Evolutionary conservation across 2,888 invertebrate species (phyloP).

Genomic region (Pteria penguin): DNA sequence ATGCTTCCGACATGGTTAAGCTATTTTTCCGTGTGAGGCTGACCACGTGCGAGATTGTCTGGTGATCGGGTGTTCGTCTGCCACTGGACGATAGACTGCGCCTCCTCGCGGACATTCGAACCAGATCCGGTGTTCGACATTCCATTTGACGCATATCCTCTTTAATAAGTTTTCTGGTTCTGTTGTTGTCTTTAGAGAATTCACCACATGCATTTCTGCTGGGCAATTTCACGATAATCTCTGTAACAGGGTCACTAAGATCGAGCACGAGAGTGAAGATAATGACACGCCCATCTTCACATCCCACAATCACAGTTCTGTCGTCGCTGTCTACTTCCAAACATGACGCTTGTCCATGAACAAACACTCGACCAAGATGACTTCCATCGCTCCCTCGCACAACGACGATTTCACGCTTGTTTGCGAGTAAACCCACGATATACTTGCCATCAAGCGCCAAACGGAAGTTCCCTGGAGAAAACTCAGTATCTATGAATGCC

Average conservation of each 20-base stretch:
- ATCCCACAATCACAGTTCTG: constrained; percentile 71
- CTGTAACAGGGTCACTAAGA: constrained; percentile 64
- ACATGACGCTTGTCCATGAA: constrained; percentile 68
- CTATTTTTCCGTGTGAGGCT: constrained; percentile 50
- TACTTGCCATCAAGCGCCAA: constrained; percentile 69
- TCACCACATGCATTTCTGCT: constrained; percentile 43
- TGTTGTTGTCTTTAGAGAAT: constrained; percentile 5
- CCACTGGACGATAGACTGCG: constrained; percentile 40
- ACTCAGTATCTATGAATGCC: constrained; percentile 31
- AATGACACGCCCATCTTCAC: constrained; percentile 71
- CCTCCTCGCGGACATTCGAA: constrained; percentile 54
- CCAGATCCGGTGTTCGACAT: constrained; percentile 54
- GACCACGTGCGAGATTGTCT: constrained; percentile 63
- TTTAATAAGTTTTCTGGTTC: constrained; percentile 35
- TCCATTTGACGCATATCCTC: constrained; percentile 57
- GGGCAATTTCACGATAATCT: constrained; percentile 64
- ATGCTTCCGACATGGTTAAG: constrained; percentile 50
- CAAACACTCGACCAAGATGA: constrained; percentile 58
- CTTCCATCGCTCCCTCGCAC: constrained; percentile 59
- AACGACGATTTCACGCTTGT: constrained; percentile 59
- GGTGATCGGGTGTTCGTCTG: constrained; percentile 60
- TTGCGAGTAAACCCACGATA: constrained; percentile 61
- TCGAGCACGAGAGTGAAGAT: constrained; percentile 68
- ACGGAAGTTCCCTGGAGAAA: constrained; percentile 40
- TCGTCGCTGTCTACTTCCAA: constrained; percentile 68